Percentiles rank a stretch among this genome's conserved stretches.
These are phyloP conservation scores for Eutrigla gurnardus DNA, from an alignment of 2,797 vertebrate species.

Conservation along the genomic window DNA sequence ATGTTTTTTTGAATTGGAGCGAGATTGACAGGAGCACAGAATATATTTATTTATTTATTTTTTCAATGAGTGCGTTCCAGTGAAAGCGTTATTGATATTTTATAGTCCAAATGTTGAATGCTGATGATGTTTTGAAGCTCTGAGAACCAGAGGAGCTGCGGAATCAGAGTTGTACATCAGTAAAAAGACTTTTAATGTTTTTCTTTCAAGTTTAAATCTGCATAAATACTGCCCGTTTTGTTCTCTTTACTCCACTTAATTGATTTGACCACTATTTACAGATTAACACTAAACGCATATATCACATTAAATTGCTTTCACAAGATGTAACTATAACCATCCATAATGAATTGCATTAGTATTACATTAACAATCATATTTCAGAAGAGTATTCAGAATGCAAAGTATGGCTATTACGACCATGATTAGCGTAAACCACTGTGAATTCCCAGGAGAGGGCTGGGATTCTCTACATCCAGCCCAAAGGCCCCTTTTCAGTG, in stretches of 20 bases:
- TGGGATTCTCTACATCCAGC: no score
- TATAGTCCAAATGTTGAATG: not conserved
- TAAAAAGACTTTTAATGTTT: not conserved
- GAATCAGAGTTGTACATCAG: not conserved
- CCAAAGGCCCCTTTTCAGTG: no score
- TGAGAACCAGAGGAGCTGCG: not conserved
- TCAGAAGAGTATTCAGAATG: no score
- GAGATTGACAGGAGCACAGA: not conserved
- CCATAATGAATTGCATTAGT: no score
- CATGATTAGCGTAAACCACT: no score
- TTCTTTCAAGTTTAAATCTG: not conserved
- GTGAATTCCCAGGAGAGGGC: no score
- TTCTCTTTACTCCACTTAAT: not conserved
- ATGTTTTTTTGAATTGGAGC: not conserved
- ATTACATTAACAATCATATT: no score
- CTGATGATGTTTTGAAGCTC: not conserved
- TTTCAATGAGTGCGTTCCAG: not conserved
- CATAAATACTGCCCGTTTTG: not conserved
- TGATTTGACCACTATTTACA: not conserved
- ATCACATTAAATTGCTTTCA: no score
- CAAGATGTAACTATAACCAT: no score
- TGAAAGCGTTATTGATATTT: not conserved
- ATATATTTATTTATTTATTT: no score
- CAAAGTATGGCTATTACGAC: no score
- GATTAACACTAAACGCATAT: not conserved